Percentiles rank a stretch among this genome's conserved stretches.
Evolutionary conservation across 2,797 vertebrate genomes (phyloP).

Genomic region (Uromys caudimaculatus): DNA sequence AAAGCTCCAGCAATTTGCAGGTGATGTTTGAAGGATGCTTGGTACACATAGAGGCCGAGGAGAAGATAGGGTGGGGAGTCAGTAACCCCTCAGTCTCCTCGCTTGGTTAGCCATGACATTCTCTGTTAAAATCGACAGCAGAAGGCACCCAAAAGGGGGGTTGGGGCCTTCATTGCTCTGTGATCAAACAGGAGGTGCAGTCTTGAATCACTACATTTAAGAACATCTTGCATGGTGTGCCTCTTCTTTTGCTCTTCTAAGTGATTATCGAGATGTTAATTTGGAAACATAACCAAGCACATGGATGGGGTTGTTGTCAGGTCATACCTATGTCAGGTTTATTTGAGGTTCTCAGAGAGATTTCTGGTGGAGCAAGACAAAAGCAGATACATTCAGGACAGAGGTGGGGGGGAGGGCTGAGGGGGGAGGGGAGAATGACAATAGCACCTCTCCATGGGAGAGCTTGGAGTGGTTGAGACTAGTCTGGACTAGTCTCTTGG

Average conservation of each 20-base stretch:
- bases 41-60: conserved; percentile 26
- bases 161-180: accelerated
- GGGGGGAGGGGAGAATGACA: background rate
- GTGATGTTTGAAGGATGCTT: conserved; percentile 65
- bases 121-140: background rate
- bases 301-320: background rate
- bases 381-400: accelerated
- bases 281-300: background rate
- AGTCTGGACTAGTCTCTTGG: background rate
- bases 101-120: conserved; percentile 63
- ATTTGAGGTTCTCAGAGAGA: background rate
- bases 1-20: conserved; percentile 63
- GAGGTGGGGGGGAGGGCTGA: no score
- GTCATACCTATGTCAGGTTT: background rate
- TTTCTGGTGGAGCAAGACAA: background rate
- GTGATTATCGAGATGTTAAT: background rate
- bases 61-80: conserved; percentile 51
- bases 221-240: background rate
- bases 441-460: background rate
- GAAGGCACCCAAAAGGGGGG: background rate
- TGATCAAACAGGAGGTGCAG: background rate
- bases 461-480: background rate
- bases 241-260: background rate
- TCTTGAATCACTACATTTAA: background rate
- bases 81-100: conserved; percentile 73